These are phyloP conservation scores for Lasioglossum leucozonium DNA, from an alignment of 2,888 invertebrate species.

Conservation along the genomic window DNA sequence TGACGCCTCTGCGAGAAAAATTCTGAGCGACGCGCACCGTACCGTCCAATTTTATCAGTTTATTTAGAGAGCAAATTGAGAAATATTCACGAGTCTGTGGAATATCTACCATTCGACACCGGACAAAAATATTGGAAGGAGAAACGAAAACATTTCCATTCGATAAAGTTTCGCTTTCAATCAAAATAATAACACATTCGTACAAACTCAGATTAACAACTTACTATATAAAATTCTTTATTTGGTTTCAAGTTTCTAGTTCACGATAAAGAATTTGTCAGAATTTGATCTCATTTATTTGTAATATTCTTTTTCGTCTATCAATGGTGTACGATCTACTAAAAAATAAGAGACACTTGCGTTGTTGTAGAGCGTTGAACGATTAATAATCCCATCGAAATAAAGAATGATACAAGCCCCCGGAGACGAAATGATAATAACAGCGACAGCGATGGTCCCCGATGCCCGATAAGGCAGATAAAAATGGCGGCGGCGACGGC, in stretches of 20 bases:
- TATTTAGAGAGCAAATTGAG: background rate
- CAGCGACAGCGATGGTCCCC: slow-evolving; percentile 33
- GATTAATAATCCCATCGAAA: background rate
- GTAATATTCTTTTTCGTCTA: background rate
- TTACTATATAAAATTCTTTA: background rate
- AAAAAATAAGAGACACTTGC: background rate
- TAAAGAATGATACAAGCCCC: background rate
- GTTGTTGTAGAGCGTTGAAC: background rate
- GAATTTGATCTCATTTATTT: background rate
- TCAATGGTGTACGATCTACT: background rate
- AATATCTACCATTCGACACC: background rate
- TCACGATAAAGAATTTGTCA: background rate
- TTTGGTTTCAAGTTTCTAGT: background rate
- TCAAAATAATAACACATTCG: background rate
- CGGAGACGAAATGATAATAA: slow-evolving; percentile 40
- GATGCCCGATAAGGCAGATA: slow-evolving; percentile 27
- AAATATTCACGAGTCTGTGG: background rate
- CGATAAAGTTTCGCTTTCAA: background rate
- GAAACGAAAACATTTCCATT: background rate
- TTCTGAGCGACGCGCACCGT: background rate
- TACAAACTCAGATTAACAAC: background rate
- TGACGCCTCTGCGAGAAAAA: background rate
- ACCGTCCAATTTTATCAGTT: background rate
- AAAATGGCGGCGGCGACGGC: slow-evolving; percentile 12
- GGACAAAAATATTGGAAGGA: background rate